These are phyloP conservation scores for Lepilemur septentrionalis DNA, from an alignment of 2,797 vertebrate species.

Conservation along the genomic window DNA sequence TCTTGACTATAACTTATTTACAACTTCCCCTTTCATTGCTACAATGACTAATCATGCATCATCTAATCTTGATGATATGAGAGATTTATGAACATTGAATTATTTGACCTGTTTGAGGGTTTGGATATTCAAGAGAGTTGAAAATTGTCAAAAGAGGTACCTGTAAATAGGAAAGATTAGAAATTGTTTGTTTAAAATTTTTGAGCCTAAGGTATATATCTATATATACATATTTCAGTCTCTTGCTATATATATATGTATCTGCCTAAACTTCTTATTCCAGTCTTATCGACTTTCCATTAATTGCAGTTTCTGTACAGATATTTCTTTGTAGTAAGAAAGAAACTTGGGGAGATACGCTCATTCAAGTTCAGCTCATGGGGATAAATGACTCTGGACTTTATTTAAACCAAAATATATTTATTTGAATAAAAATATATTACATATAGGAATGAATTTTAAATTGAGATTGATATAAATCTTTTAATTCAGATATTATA, in stretches of 20 bases:
- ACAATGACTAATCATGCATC: constrained; percentile 68
- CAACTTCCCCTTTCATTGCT: neutral
- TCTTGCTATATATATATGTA: neutral
- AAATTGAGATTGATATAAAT: neutral
- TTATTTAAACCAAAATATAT: neutral
- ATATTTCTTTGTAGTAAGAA: neutral
- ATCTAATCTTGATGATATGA: constrained; percentile 49
- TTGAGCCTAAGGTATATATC: neutral
- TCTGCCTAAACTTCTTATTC: neutral
- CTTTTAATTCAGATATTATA: neutral
- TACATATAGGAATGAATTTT: neutral
- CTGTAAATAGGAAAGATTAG: constrained; percentile 37
- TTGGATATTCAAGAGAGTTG: constrained; percentile 33
- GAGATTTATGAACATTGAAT: constrained; percentile 43
- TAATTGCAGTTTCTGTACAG: neutral
- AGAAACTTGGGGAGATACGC: neutral
- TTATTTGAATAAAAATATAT: neutral
- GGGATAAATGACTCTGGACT: neutral
- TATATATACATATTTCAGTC: neutral
- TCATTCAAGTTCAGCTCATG: neutral
- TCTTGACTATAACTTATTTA: constrained; percentile 51
- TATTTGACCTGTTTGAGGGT: constrained; percentile 39
- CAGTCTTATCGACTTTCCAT: neutral
- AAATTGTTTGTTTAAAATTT: constrained; percentile 8
- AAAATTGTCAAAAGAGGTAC: constrained; percentile 46